These are phyloP conservation scores for Martes martes DNA, from an alignment of 2,113 vertebrate species.

Conservation along the genomic window DNA sequence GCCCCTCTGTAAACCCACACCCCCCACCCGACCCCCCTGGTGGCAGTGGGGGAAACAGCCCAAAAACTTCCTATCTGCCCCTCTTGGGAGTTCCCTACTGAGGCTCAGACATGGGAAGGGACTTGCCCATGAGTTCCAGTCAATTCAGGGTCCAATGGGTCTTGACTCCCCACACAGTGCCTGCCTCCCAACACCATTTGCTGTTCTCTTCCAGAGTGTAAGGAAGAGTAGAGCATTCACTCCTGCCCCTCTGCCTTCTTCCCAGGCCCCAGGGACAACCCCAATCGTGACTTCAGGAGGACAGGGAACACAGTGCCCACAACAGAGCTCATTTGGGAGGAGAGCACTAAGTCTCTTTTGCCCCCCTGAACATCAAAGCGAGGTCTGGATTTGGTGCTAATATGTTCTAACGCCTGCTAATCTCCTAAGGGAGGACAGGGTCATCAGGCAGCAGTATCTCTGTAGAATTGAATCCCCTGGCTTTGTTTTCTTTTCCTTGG, in stretches of 20 bases:
- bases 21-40: too few relatives aligned
- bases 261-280: background rate
- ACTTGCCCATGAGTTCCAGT: background rate
- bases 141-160: background rate
- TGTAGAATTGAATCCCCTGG: constrained; percentile 6
- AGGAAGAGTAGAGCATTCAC: background rate
- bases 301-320: too few relatives aligned
- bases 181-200: background rate
- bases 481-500: constrained; percentile 45
- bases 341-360: background rate
- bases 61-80: background rate
- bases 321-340: background rate
- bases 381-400: constrained; percentile 25
- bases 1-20: background rate
- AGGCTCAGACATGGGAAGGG: background rate
- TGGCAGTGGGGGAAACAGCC: background rate
- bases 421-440: constrained; percentile 10
- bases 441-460: background rate
- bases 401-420: constrained; percentile 34
- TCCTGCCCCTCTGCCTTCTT: background rate
- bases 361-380: constrained; percentile 37
- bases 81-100: background rate
- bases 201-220: background rate
- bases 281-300: background rate
- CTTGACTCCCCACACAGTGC: background rate